Conservation (phyloP, 2,888 invertebrate genomes). For the Papilio protenor region DNA sequence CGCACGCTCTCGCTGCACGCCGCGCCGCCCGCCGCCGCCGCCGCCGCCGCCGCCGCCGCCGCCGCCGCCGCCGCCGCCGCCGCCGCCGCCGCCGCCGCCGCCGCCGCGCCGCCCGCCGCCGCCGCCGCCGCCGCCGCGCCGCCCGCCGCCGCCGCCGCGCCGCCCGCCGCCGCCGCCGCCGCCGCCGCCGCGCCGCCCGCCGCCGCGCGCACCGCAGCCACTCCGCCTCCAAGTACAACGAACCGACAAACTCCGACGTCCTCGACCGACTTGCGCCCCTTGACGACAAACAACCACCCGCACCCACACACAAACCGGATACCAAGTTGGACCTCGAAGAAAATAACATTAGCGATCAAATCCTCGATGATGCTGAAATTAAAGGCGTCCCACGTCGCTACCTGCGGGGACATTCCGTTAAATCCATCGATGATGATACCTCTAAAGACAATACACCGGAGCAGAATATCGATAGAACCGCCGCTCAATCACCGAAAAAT, state of each 20-base stretch:
- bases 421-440: conserved; percentile 46
- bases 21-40: conserved; percentile 53
- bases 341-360: conserved; percentile 21
- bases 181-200: conserved; percentile 57
- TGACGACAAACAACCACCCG: conserved; percentile 19
- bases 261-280: conserved; percentile 45
- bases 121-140: conserved; percentile 87
- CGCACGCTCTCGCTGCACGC: conserved; percentile 86
- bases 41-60: conserved; percentile 60
- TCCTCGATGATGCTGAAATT: conserved; percentile 14
- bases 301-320: conserved; percentile 10
- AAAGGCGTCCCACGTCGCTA: conserved; percentile 39
- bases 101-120: conserved; percentile 88
- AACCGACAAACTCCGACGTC: conserved; percentile 38
- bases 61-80: conserved; percentile 60
- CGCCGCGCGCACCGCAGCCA: conserved; percentile 65
- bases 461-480: background rate
- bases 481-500: background rate
- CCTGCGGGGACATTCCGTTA: conserved; percentile 52
- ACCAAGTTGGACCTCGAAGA: background rate
- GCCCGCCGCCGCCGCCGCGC: conserved; percentile 82
- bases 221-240: conserved; percentile 42
- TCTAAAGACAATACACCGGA: conserved; percentile 36
- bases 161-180: conserved; percentile 55
- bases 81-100: conserved; percentile 78